Conservation (phyloP, 2,888 invertebrate species). For the Cordilura impudica region DNA sequence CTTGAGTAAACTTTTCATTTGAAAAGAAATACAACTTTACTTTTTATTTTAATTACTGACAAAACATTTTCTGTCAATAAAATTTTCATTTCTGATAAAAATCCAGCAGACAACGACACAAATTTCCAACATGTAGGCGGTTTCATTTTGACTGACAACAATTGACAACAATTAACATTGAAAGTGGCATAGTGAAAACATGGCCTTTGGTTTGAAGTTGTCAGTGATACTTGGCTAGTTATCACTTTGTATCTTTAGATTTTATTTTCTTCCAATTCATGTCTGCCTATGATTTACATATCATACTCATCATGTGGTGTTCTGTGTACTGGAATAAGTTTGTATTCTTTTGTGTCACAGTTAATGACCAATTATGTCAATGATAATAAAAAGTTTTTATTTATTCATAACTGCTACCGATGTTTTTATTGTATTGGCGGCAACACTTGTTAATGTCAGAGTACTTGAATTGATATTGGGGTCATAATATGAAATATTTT, state of each 20-base stretch:
- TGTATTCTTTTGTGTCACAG: conserved; percentile 26
- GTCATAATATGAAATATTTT: not conserved
- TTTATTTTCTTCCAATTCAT: not conserved
- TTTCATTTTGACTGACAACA: no score
- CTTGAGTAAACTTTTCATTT: no score
- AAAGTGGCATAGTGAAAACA: no score
- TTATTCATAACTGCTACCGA: not conserved
- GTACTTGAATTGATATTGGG: not conserved
- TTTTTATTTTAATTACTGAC: no score
- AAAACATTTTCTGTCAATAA: no score
- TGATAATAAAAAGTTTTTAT: conserved; percentile 31
- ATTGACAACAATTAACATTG: no score
- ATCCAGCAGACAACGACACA: no score
- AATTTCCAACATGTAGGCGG: no score
- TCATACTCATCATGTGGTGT: conserved; percentile 11
- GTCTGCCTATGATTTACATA: conserved; percentile 34
- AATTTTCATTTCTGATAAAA: no score
- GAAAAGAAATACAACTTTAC: no score
- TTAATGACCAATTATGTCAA: conserved; percentile 33
- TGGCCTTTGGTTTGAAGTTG: no score
- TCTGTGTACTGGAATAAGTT: not conserved
- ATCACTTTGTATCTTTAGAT: conserved; percentile 37
- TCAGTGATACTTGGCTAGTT: conserved; percentile 41
- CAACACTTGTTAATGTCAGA: conserved; percentile 36
- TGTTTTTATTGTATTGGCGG: not conserved